Evolutionary conservation across 1,140 invertebrate genomes (phyloP).

Genomic region (Bombus polaris): DNA sequence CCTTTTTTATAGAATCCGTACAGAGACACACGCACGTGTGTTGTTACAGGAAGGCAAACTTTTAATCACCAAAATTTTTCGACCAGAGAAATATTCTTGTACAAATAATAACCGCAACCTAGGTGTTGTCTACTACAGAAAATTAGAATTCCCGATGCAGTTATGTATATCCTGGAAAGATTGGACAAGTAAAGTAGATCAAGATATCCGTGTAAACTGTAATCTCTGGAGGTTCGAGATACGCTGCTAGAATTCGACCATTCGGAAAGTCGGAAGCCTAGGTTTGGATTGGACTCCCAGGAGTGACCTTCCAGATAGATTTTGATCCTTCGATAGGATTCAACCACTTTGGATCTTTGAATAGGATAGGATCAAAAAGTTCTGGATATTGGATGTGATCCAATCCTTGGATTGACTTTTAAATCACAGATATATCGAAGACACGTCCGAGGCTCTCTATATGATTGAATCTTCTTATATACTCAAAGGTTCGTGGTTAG

Average conservation of each 20-base stretch:
- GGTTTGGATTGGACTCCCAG: neutral
- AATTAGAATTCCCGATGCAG: neutral
- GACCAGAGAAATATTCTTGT: neutral
- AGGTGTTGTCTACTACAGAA: neutral
- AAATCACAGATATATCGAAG: neutral
- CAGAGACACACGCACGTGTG: no score
- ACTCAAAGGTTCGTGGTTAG: neutral
- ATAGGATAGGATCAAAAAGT: neutral
- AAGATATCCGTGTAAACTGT: neutral
- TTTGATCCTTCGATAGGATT: neutral
- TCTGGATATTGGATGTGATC: neutral
- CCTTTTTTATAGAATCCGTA: fast-evolving
- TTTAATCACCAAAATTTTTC: neutral
- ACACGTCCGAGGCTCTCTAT: neutral
- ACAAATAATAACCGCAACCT: neutral
- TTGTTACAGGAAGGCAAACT: neutral
- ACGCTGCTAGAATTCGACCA: neutral
- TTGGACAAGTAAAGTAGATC: neutral
- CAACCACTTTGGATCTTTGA: neutral
- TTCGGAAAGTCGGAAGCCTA: neutral
- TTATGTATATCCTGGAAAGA: neutral
- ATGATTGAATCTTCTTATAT: neutral
- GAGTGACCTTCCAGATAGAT: neutral
- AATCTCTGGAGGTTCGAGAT: neutral
- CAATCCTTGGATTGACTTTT: neutral